These are phyloP conservation scores for Iselma pallidipennis DNA, from an alignment of 2,888 invertebrate species.

Conservation along the genomic window DNA sequence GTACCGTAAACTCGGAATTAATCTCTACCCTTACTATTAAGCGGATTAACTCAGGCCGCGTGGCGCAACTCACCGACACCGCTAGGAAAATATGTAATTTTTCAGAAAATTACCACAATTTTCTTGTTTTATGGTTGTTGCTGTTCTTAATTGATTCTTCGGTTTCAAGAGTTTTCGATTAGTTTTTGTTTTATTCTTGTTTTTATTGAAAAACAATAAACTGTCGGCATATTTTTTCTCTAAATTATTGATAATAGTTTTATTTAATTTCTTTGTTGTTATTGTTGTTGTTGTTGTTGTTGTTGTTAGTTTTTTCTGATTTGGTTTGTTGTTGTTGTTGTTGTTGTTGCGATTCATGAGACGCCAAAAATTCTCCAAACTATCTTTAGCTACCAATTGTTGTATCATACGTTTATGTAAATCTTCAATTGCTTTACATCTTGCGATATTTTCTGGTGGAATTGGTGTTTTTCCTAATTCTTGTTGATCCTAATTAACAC, in stretches of 20 bases:
- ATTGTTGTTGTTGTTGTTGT: neutral
- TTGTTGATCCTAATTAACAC: neutral
- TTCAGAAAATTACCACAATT: too few relatives aligned
- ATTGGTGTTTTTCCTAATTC: neutral
- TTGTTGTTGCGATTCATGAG: slow-evolving; percentile 33
- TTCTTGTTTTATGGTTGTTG: slow-evolving; percentile 16
- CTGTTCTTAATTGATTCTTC: neutral
- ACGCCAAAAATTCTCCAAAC: slow-evolving; percentile 41
- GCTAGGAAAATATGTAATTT: too few relatives aligned
- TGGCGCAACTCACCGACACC: too few relatives aligned
- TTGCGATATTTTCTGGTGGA: slow-evolving; percentile 33
- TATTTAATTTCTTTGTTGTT: slow-evolving; percentile 13
- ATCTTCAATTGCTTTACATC: slow-evolving; percentile 37
- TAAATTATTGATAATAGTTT: slow-evolving; percentile 10
- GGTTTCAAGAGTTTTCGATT: too few relatives aligned
- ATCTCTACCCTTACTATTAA: too few relatives aligned
- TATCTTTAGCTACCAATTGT: slow-evolving; percentile 44
- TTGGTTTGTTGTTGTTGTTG: neutral
- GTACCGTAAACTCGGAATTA: too few relatives aligned
- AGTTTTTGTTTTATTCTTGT: slow-evolving; percentile 14
- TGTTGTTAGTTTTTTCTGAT: neutral
- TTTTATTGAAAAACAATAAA: slow-evolving; percentile 40
- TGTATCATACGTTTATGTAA: slow-evolving; percentile 37
- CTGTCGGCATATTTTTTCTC: slow-evolving; percentile 38
- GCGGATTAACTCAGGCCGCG: too few relatives aligned